Percentiles rank a stretch among this genome's conserved stretches.
Evolutionary conservation across 2,797 vertebrate species (phyloP).

Genomic region (Labroides dimidiatus): DNA sequence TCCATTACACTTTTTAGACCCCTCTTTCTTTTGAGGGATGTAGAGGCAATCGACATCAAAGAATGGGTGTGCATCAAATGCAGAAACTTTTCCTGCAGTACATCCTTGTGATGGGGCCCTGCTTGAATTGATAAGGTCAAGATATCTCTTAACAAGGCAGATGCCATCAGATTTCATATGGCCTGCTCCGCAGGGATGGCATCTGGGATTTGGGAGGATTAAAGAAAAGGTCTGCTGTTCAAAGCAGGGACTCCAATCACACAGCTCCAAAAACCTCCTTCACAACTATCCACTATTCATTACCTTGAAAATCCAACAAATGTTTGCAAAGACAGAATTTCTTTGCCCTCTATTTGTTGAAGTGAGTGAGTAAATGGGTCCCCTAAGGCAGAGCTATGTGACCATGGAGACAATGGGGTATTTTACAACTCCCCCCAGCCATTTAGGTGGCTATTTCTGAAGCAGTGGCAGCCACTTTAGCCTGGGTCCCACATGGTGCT

Average conservation of each 20-base stretch:
- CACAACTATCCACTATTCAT: constrained; percentile 23
- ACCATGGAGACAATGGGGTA: constrained; percentile 75
- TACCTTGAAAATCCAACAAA: constrained; percentile 57
- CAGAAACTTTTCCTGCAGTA: constrained; percentile 20
- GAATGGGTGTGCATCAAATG: constrained; percentile 21
- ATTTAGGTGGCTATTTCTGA: constrained; percentile 74
- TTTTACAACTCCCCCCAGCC: constrained; percentile 76
- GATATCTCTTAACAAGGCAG: constrained; percentile 62
- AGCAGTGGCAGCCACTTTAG: constrained; percentile 76
- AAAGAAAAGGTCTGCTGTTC: constrained; percentile 51
- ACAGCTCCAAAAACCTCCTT: constrained; percentile 47
- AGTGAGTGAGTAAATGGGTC: constrained; percentile 75
- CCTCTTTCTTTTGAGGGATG: not conserved
- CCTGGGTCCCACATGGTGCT: constrained; percentile 70
- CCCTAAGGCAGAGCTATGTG: constrained; percentile 63
- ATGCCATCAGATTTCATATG: constrained; percentile 49
- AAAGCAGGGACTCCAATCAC: constrained; percentile 53
- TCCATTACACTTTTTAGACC: not conserved
- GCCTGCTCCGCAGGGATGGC: constrained; percentile 51
- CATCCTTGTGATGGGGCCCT: constrained; percentile 28
- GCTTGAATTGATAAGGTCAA: constrained; percentile 56
- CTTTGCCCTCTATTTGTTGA: constrained; percentile 66
- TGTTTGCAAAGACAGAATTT: constrained; percentile 60
- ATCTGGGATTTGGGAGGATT: constrained; percentile 58
- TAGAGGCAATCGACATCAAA: not conserved